phyloP scores from a whole-genome alignment of 1,140 invertebrate species.

The Samia ricini region DNA sequence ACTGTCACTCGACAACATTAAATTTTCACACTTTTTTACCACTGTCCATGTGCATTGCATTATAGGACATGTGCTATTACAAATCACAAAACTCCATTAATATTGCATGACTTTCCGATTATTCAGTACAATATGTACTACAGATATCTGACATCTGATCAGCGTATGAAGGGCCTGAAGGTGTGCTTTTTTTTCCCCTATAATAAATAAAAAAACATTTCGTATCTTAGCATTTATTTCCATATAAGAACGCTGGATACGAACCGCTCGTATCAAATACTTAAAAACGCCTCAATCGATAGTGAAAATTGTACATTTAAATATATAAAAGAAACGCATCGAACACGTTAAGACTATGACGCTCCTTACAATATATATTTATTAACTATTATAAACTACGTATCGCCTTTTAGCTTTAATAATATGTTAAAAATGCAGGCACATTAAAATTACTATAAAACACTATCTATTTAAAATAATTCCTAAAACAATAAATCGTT shows the following conservation, averaged over 20 bases:
- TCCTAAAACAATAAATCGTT: constrained; percentile 52
- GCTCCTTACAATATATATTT: constrained; percentile 4
- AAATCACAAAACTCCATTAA: no score
- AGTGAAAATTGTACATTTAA: constrained; percentile 60
- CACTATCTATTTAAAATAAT: constrained; percentile 47
- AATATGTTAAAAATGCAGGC: constrained; percentile 43
- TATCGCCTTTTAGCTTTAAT: background rate
- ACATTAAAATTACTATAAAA: constrained; percentile 54
- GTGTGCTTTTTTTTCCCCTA: no score
- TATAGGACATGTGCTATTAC: no score
- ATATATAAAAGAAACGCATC: constrained; percentile 48
- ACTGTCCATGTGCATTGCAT: no score
- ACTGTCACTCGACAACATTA: no score
- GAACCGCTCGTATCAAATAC: constrained; percentile 72
- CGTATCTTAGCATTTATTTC: constrained; percentile 63
- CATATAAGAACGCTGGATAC: constrained; percentile 68
- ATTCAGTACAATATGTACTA: no score
- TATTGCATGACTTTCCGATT: no score
- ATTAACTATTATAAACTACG: background rate
- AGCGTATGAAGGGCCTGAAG: no score
- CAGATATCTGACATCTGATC: no score
- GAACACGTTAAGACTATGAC: constrained; percentile 23
- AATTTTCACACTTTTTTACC: no score
- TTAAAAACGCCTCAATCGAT: constrained; percentile 61
- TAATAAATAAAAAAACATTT: background rate